Conservation (phyloP, 2,113 vertebrate species). For the Pogonocichla stellata region DNA sequence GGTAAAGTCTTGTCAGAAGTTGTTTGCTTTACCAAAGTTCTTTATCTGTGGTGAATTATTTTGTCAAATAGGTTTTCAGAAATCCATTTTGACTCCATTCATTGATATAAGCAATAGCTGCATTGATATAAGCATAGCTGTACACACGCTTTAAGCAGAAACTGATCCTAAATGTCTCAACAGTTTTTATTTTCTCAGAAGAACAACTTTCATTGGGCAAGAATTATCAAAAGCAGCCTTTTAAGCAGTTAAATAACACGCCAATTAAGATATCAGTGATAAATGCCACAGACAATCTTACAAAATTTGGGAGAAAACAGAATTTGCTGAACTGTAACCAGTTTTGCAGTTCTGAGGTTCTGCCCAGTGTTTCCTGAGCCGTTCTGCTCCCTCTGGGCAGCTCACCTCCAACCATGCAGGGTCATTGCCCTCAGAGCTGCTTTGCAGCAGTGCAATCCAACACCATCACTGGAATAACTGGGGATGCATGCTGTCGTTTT, state of each 20-base stretch:
- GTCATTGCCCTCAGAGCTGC: neutral
- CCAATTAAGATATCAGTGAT: neutral
- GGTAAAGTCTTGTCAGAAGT: neutral
- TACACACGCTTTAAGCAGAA: neutral
- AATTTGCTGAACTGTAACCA: neutral
- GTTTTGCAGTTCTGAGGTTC: neutral
- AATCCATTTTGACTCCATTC: neutral
- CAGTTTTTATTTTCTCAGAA: neutral
- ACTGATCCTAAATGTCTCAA: neutral
- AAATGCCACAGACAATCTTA: neutral
- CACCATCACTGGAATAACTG: fast-evolving
- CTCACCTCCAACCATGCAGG: too few species aligned
- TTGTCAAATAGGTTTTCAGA: neutral
- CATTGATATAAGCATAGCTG: neutral
- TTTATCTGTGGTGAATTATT: neutral
- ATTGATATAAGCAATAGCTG: neutral
- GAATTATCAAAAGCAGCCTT: neutral
- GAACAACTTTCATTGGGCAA: neutral
- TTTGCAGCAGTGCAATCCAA: neutral
- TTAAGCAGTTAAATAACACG: neutral
- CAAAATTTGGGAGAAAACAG: neutral
- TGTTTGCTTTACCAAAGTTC: neutral
- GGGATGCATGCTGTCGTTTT: fast-evolving
- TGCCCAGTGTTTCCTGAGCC: neutral
- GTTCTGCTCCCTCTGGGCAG: neutral